These are phyloP conservation scores for Pangasianodon hypophthalmus DNA, from an alignment of 2,113 vertebrate species.

Conservation along the genomic window DNA sequence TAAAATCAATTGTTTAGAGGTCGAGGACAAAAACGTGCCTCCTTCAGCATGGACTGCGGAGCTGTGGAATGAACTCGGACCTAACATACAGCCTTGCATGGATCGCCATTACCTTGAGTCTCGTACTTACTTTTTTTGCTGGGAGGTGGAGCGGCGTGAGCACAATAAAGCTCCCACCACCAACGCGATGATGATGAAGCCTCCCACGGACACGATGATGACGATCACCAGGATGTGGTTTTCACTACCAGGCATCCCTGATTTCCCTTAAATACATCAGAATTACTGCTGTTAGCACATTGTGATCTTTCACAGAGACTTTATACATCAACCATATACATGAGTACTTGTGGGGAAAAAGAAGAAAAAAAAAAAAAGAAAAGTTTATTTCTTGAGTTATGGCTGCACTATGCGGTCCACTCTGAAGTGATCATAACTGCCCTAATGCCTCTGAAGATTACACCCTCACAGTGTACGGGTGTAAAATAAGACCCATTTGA, in stretches of 20 bases:
- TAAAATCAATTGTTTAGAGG: not conserved
- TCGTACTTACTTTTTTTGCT: constrained; percentile 91
- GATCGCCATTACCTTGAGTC: not conserved
- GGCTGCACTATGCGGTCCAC: not conserved
- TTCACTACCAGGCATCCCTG: constrained; percentile 84
- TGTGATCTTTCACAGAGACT: not conserved
- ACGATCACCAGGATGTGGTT: constrained; percentile 88
- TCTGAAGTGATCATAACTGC: not conserved
- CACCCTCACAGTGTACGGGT: not conserved
- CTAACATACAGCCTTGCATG: not conserved
- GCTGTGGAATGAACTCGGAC: not conserved
- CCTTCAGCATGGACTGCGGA: not conserved
- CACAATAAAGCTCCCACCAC: constrained; percentile 93
- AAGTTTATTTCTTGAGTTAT: not conserved
- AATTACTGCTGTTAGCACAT: not conserved
- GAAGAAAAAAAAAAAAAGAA: not conserved
- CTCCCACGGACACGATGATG: constrained; percentile 90
- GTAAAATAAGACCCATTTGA: not conserved
- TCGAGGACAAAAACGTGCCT: not conserved
- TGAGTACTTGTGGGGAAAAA: not conserved
- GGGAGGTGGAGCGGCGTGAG: constrained; percentile 88
- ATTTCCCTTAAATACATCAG: constrained; percentile 73
- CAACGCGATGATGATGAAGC: constrained; percentile 90
- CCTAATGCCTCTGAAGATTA: not conserved
- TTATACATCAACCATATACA: not conserved